Conservation (phyloP, 2,113 vertebrate species). For the Ahaetulla prasina region DNA sequence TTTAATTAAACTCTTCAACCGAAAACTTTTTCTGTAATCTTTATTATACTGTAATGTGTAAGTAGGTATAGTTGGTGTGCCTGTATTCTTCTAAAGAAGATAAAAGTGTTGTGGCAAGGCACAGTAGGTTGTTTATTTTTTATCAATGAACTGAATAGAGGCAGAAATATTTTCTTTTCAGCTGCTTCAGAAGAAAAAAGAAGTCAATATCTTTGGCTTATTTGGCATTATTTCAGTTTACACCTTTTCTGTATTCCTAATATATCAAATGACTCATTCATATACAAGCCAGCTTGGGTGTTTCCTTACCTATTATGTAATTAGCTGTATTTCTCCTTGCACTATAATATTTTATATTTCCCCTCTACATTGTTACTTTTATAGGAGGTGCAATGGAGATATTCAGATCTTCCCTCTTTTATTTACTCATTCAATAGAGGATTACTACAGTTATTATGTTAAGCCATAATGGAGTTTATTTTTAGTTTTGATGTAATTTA, state of each 20-base stretch:
- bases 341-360: background rate
- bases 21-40: background rate
- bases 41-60: background rate
- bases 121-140: background rate
- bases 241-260: background rate
- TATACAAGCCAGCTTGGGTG: background rate
- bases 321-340: background rate
- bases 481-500: background rate
- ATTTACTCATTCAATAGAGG: background rate
- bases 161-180: background rate
- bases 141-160: background rate
- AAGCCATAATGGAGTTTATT: background rate
- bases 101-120: background rate
- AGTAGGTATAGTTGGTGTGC: background rate
- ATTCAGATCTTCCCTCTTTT: too few species aligned
- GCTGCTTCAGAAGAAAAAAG: background rate
- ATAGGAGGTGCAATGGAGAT: background rate
- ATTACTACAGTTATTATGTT: background rate
- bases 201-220: background rate
- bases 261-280: background rate
- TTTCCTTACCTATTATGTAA: background rate
- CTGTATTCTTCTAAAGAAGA: background rate
- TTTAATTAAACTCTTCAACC: background rate
- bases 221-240: background rate
- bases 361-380: background rate